These are phyloP conservation scores for Labeo rohita DNA, from an alignment of 2,113 vertebrate genomes.

Conservation along the genomic window DNA sequence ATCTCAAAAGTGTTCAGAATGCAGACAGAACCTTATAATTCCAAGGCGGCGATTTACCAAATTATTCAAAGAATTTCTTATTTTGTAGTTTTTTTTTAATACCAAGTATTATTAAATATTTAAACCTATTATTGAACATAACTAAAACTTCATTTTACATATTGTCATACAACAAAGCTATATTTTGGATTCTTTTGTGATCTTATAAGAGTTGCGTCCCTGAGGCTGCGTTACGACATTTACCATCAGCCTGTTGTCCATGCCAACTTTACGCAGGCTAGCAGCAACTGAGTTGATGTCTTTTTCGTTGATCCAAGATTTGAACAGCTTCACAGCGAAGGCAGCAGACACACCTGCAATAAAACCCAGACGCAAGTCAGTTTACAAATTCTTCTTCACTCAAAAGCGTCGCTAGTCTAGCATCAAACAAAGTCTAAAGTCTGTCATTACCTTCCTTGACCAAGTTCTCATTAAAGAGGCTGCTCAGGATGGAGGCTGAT, in stretches of 20 bases:
- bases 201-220: not conserved
- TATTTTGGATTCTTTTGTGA: not conserved
- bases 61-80: too few relatives aligned
- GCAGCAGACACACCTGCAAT: constrained; percentile 92
- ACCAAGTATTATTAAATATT: too few relatives aligned
- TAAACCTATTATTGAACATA: too few relatives aligned
- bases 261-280: constrained; percentile 95
- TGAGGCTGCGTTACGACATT: constrained; percentile 27
- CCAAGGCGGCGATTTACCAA: too few relatives aligned
- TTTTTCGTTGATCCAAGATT: constrained; percentile 98
- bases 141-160: too few relatives aligned
- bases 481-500: constrained; percentile 95
- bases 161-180: not conserved
- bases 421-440: too few relatives aligned
- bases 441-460: constrained; percentile 90
- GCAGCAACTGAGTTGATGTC: constrained; percentile 96
- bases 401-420: not conserved
- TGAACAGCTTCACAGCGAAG: constrained; percentile 98
- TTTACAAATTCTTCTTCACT: not conserved
- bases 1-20: too few relatives aligned
- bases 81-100: too few relatives aligned
- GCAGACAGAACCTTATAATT: too few relatives aligned
- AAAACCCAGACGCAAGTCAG: not conserved
- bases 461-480: constrained; percentile 97
- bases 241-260: constrained; percentile 99